phyloP scores from a whole-genome alignment of 2,888 invertebrate genomes.

The Mimumesa dahlbomi region DNA sequence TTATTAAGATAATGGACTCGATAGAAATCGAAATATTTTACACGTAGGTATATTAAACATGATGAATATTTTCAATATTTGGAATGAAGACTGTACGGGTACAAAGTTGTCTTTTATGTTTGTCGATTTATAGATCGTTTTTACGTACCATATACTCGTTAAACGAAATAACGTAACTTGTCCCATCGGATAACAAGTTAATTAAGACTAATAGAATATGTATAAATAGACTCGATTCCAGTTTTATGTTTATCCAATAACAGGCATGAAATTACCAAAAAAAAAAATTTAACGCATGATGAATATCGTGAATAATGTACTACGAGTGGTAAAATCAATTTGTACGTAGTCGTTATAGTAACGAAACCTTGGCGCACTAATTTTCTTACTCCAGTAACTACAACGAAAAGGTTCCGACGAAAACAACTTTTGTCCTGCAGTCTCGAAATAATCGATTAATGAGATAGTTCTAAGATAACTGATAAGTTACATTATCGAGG shows the following conservation, averaged over 20 bases:
- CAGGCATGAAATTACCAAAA: too few species aligned
- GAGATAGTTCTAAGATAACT: conserved; percentile 55
- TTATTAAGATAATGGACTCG: conserved; percentile 53
- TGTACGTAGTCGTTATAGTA: conserved; percentile 25
- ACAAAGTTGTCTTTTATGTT: conserved; percentile 48
- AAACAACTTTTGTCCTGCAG: conserved; percentile 58
- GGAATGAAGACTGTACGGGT: conserved; percentile 43
- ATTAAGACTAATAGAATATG: not conserved
- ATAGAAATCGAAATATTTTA: conserved; percentile 66
- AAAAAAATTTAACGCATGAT: too few species aligned
- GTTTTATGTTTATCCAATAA: too few species aligned
- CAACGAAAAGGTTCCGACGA: conserved; percentile 49
- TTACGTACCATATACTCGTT: not conserved
- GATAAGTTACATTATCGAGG: conserved; percentile 51
- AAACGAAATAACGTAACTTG: not conserved
- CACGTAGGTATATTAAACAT: conserved; percentile 56
- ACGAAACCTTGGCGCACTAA: conserved; percentile 5
- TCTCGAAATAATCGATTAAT: conserved; percentile 52
- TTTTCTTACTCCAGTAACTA: conserved; percentile 30
- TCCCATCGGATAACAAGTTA: not conserved
- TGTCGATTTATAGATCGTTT: not conserved
- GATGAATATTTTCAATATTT: conserved; percentile 61
- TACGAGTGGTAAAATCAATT: too few species aligned
- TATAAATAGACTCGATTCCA: not conserved
- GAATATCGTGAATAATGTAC: too few species aligned